Base-by-base conservation (phyloP, 2,113 vertebrate genomes). In the Neolamprologus kungweensis region DNA sequence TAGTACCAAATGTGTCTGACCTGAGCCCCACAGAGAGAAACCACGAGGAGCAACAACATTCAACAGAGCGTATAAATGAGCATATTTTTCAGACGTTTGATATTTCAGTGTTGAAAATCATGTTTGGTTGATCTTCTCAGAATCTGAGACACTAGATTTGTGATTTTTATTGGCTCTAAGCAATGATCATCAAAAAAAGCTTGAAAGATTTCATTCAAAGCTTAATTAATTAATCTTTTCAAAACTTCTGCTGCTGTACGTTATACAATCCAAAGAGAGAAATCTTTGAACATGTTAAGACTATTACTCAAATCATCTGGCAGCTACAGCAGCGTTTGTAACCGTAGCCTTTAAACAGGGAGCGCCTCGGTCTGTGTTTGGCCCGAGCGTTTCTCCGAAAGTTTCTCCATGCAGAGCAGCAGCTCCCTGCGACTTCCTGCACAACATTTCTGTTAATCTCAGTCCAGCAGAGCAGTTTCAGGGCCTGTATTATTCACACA, bases 161-260 rank as follows among this genome's bases (percentile, higher is more conserved):
- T 19, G 68, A 45, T 47, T 73, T 2, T 45, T 0, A 45, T 7
- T 6, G 14, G 2, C 68, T 73, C 0, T 0, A 45, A 73, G 13
- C 21, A 16, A 45, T 26, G 7, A 26, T 73, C 68, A 45, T 3
- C 37, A 16, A 42, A 73, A 7, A 23, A 73, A 42, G 13, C 8
- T 73, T 73, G 21, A 73, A 73, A 73, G 14, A 73, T 47, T 28
- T 17, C 1, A 26, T 16, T 73, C 0, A 1, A 4, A 21, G 35
- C 7, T 23, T 71, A 26, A 71, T 71, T 0, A 23, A 23, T 42
- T 1, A 71, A 42, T 35, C 11, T 13, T 40, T 68, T 68, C 19
- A 14, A 0, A 16, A 23, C 37, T 9, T 26, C n/a, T 45, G 37
- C 21, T 19, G 9, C 3, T 28, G 68, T 47, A 11, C 5, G 13